phyloP scores from a whole-genome alignment of 2,888 invertebrate genomes.

The Opisthograptis luteolata region DNA sequence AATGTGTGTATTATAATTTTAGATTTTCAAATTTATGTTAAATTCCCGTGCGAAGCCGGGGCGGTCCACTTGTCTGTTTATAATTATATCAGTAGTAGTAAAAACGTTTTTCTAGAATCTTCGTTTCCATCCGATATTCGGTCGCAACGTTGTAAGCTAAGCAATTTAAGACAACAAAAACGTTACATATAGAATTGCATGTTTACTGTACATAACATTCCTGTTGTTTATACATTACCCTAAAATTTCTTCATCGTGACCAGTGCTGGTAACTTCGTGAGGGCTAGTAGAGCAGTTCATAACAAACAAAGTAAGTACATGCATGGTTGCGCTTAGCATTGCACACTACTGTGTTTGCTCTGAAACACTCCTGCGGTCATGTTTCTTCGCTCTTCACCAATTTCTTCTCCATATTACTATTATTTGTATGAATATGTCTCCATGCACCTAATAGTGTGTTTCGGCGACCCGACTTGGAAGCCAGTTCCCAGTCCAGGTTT shows the following conservation, averaged over 20 bases:
- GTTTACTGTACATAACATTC: constrained; percentile 84
- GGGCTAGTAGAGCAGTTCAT: constrained; percentile 66
- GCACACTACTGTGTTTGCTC: constrained; percentile 84
- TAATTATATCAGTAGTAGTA: too few relatives aligned
- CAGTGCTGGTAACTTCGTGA: constrained; percentile 19
- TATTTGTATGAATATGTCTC: too few relatives aligned
- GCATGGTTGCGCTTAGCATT: constrained; percentile 79
- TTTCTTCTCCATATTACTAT: too few relatives aligned
- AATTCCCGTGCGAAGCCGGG: too few relatives aligned
- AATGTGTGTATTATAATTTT: too few relatives aligned
- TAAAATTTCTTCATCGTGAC: constrained; percentile 50
- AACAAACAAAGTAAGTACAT: constrained; percentile 85
- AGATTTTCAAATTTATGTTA: too few relatives aligned
- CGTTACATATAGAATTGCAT: constrained; percentile 83
- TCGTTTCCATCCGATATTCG: neutral
- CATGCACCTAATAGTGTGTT: too few relatives aligned
- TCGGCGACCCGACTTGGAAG: too few relatives aligned
- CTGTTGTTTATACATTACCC: constrained; percentile 84
- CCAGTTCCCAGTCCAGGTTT: too few relatives aligned
- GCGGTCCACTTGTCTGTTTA: too few relatives aligned
- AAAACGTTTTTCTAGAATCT: too few relatives aligned
- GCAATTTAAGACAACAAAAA: constrained; percentile 85
- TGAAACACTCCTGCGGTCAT: constrained; percentile 61
- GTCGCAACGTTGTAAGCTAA: constrained; percentile 59
- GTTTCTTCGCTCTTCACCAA: neutral